phyloP scores from a whole-genome alignment of 1,140 invertebrate species.

The Saccostrea cuccullata region DNA sequence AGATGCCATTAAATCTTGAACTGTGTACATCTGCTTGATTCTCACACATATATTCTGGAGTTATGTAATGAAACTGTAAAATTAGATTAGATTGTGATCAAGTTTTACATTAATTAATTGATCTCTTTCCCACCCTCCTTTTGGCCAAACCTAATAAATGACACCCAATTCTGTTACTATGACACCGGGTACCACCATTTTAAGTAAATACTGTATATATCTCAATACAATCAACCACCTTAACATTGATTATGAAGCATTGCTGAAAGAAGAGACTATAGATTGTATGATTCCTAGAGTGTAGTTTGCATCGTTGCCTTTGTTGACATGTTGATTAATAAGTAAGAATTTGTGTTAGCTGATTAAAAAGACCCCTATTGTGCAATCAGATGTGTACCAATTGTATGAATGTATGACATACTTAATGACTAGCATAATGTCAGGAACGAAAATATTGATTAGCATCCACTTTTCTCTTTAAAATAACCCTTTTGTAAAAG shows the following conservation, averaged over 20 bases:
- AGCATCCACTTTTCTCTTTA: too few relatives aligned
- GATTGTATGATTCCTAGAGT: neutral
- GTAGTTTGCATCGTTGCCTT: neutral
- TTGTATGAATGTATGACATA: neutral
- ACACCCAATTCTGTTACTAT: neutral
- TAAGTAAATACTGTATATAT: neutral
- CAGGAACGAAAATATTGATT: too few relatives aligned
- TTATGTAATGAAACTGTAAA: too few relatives aligned
- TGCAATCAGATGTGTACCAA: neutral
- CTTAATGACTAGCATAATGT: neutral
- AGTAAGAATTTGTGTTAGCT: neutral
- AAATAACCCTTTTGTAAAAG: too few relatives aligned
- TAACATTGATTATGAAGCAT: neutral
- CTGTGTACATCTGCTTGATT: neutral
- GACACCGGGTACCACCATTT: neutral
- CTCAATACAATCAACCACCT: too few relatives aligned
- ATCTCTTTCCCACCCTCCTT: neutral
- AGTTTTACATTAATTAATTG: neutral
- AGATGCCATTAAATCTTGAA: neutral
- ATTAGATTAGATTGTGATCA: too few relatives aligned
- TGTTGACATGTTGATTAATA: too few relatives aligned
- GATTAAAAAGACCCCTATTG: neutral
- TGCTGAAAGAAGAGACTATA: neutral
- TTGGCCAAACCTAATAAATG: neutral
- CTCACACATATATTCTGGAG: neutral